Conservation (phyloP, 2,888 invertebrate genomes). For the Nemotelus nigrinus region DNA sequence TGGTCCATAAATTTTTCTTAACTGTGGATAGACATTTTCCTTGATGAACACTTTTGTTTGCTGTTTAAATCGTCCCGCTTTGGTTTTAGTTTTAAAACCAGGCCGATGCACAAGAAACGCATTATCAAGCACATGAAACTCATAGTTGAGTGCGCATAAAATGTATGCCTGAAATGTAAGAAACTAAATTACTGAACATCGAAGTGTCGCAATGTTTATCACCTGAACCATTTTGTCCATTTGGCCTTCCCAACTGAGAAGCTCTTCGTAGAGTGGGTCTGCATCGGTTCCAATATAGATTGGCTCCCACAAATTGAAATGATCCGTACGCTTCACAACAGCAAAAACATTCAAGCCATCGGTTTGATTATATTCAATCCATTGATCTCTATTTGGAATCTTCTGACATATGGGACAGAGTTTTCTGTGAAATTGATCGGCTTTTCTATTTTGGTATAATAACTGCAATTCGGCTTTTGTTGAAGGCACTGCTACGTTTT, state of each 20-base stretch:
- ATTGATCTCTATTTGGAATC: neutral
- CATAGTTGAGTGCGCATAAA: slow-evolving; percentile 86
- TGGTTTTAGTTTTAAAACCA: slow-evolving; percentile 70
- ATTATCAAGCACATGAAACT: slow-evolving; percentile 88
- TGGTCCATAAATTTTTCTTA: neutral
- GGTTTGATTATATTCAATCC: neutral
- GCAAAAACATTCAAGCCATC: slow-evolving; percentile 67
- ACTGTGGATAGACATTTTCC: neutral
- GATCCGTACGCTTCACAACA: slow-evolving; percentile 76
- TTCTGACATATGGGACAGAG: neutral
- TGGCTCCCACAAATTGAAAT: slow-evolving; percentile 85
- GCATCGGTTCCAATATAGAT: slow-evolving; percentile 89
- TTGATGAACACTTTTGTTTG: neutral
- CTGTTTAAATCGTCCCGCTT: neutral
- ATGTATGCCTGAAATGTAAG: slow-evolving; percentile 77
- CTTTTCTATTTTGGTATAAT: neutral
- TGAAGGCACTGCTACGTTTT: neutral
- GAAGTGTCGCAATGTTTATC: neutral
- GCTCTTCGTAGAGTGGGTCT: slow-evolving; percentile 89
- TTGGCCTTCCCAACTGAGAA: slow-evolving; percentile 92
- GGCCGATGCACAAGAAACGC: slow-evolving; percentile 90
- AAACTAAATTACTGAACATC: neutral
- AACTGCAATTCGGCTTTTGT: neutral
- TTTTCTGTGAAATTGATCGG: neutral
- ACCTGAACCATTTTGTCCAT: neutral